phyloP scores from a whole-genome alignment of 2,797 vertebrate genomes.

The Rallus crepitans region DNA sequence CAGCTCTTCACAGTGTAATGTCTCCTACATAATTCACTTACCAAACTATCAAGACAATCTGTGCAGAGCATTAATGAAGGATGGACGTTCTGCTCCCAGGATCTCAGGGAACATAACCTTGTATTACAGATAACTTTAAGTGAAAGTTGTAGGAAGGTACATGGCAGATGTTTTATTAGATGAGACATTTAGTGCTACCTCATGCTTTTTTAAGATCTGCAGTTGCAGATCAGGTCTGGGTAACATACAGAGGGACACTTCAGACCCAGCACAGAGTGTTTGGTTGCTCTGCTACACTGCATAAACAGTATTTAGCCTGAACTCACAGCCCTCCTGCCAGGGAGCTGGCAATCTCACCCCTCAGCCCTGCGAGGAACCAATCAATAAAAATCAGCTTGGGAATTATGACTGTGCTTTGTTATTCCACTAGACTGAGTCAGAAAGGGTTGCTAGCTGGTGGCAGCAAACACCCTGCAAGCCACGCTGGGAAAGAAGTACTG shows the following conservation, averaged over 20 bases:
- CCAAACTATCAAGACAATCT: conserved; percentile 27
- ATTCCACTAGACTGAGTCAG: not conserved
- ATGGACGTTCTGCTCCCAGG: conserved; percentile 11
- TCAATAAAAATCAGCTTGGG: not conserved
- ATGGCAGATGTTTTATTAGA: not conserved
- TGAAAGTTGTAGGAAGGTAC: not conserved
- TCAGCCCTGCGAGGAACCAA: not conserved
- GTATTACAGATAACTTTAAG: not conserved
- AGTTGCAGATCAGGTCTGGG: not conserved
- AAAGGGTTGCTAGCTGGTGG: not conserved
- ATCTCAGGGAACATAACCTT: conserved; percentile 14
- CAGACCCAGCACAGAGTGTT: not conserved
- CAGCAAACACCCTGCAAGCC: not conserved
- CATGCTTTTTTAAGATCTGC: not conserved
- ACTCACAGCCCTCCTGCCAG: not conserved
- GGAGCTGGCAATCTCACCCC: not conserved
- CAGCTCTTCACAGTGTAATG: conserved; percentile 21
- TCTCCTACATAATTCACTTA: conserved; percentile 63
- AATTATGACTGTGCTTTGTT: not conserved
- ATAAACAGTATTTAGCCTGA: not conserved
- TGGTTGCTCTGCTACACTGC: not conserved
- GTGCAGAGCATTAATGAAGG: conserved; percentile 35
- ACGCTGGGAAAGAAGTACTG: not conserved
- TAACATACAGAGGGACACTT: not conserved
- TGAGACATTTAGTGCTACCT: not conserved